A percentile compares a stretch with the other conserved stretches of the same genome.
Conservation (phyloP, 1,140 invertebrate species). For the Ephestia elutella region DNA sequence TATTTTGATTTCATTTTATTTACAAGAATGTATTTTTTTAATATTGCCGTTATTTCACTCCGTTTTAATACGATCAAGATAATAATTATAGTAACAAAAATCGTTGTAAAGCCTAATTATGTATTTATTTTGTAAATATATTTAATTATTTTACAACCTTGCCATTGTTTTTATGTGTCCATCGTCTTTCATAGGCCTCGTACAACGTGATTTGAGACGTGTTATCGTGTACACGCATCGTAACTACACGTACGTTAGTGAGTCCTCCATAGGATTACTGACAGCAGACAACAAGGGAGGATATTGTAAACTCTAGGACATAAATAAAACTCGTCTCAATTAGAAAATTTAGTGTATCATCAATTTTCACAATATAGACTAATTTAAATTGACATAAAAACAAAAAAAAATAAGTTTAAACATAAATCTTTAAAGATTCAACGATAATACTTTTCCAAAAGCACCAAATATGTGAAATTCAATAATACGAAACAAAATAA, state of each 20-base stretch:
- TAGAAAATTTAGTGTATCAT: conserved; percentile 67
- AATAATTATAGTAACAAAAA: neutral
- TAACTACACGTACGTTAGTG: too few species aligned
- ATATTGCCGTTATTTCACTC: neutral
- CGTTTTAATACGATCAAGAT: neutral
- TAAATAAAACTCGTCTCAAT: conserved; percentile 51
- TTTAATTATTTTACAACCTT: conserved; percentile 9
- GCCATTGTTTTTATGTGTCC: neutral
- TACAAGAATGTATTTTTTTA: conserved; percentile 4
- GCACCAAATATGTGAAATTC: conserved; percentile 34
- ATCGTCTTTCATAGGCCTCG: too few species aligned
- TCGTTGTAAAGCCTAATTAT: conserved; percentile 14
- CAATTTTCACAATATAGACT: conserved; percentile 60
- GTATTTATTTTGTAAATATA: conserved; percentile 27
- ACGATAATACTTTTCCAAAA: conserved; percentile 49
- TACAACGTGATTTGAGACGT: too few species aligned
- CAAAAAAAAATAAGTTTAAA: conserved; percentile 29
- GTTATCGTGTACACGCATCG: too few species aligned
- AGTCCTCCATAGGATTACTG: too few species aligned
- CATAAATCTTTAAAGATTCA: conserved; percentile 43
- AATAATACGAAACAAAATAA: conserved; percentile 8
- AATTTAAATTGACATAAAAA: conserved; percentile 38
- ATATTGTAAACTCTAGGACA: neutral
- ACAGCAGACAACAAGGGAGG: too few species aligned
- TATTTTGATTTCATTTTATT: neutral